Conservation (phyloP, 2,113 vertebrate genomes). For the Rhagologus leucostigma region DNA sequence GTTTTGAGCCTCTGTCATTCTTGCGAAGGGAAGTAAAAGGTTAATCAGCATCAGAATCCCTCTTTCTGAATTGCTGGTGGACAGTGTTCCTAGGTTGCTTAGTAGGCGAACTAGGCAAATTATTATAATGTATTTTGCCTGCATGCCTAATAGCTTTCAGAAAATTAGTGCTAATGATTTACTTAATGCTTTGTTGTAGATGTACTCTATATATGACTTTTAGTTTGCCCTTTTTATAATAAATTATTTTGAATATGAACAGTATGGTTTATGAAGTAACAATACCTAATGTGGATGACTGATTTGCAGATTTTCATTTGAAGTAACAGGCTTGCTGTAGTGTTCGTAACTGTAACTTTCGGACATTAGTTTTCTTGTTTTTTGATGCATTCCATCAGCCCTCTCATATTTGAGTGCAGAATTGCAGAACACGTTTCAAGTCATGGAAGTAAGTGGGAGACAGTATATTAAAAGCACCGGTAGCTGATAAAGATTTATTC, state of each 20-base stretch:
- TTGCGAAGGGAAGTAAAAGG: not conserved
- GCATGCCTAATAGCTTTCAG: not conserved
- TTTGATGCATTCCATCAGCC: not conserved
- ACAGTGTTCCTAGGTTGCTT: not conserved
- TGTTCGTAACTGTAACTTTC: not conserved
- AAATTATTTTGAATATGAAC: not conserved
- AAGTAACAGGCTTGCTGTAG: not conserved
- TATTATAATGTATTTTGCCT: not conserved
- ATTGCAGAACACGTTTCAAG: not conserved
- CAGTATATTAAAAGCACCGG: accelerated
- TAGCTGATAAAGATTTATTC: not conserved
- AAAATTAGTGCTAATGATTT: not conserved
- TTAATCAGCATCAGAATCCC: not conserved
- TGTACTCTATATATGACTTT: not conserved
- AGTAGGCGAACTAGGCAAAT: not conserved
- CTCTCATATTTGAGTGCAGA: not conserved
- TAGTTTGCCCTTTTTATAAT: not conserved
- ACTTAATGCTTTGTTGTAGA: not conserved
- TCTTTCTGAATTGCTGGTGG: not conserved
- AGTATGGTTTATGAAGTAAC: not conserved
- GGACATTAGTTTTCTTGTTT: not conserved
- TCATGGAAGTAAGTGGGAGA: not conserved
- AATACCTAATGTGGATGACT: not conserved
- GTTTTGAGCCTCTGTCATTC: not conserved
- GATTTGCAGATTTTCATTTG: not conserved